A percentile compares a stretch with the other conserved stretches of the same genome.
Conservation (phyloP, 2,888 invertebrate species). For the Apodemia duryi region DNA sequence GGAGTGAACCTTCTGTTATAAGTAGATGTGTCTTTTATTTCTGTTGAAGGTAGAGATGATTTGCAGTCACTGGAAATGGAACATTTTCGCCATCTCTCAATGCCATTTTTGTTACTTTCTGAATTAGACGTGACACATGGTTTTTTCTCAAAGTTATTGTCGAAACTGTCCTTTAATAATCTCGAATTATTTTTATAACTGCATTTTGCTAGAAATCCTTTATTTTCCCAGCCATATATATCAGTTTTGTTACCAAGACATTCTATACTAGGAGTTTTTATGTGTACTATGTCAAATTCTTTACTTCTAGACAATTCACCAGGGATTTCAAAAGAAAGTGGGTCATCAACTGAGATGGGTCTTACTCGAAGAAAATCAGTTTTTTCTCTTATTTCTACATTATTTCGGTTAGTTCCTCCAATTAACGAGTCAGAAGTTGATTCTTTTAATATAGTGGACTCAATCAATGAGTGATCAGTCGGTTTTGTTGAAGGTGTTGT, state of each 20-base stretch:
- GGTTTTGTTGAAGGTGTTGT: slow-evolving; percentile 38
- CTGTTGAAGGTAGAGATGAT: slow-evolving; percentile 55
- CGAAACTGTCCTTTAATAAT: slow-evolving; percentile 24
- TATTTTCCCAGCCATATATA: slow-evolving; percentile 75
- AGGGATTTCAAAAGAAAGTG: slow-evolving; percentile 61
- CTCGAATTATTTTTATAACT: slow-evolving; percentile 42
- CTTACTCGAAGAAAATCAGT: slow-evolving; percentile 57
- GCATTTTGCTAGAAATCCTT: slow-evolving; percentile 67
- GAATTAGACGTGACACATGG: slow-evolving; percentile 37
- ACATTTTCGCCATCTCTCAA: slow-evolving; percentile 55
- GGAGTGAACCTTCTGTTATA: slow-evolving; percentile 54
- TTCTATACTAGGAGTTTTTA: slow-evolving; percentile 64
- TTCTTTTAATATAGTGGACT: slow-evolving; percentile 64
- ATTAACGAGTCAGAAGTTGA: slow-evolving; percentile 70
- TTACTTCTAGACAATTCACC: slow-evolving; percentile 41
- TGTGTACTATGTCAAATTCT: slow-evolving; percentile 45
- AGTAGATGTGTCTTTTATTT: slow-evolving; percentile 52
- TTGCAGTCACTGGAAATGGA: slow-evolving; percentile 64
- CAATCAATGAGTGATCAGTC: slow-evolving; percentile 45
- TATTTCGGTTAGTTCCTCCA: slow-evolving; percentile 55
- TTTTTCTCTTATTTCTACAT: slow-evolving; percentile 45
- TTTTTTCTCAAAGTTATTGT: slow-evolving; percentile 46
- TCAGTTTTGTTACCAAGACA: slow-evolving; percentile 69
- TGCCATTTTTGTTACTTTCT: slow-evolving; percentile 40
- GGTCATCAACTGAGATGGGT: slow-evolving; percentile 72